Evolutionary conservation across 2,888 invertebrate genomes (phyloP).

Genomic region (Orgyia antiqua): DNA sequence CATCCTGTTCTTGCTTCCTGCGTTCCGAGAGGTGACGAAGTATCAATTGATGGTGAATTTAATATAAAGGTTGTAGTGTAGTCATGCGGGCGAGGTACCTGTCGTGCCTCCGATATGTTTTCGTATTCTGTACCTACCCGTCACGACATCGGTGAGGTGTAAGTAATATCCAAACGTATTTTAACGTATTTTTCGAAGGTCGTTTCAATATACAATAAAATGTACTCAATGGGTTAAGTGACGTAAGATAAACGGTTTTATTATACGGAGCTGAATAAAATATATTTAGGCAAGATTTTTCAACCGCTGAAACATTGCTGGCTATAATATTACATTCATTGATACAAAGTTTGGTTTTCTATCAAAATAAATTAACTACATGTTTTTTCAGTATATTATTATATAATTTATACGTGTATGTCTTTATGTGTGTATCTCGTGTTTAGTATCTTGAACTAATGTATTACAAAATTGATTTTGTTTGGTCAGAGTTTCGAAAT

Average conservation of each 20-base stretch:
- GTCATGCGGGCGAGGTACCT: constrained; percentile 41
- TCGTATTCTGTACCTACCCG: constrained; percentile 52
- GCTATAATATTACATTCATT: too few relatives aligned
- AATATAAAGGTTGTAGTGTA: constrained; percentile 45
- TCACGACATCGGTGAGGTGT: constrained; percentile 45
- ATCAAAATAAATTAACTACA: too few relatives aligned
- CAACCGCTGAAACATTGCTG: too few relatives aligned
- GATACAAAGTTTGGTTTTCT: too few relatives aligned
- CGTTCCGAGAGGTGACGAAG: constrained; percentile 50
- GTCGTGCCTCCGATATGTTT: constrained; percentile 21
- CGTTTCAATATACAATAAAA: constrained; percentile 9
- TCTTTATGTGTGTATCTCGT: too few relatives aligned
- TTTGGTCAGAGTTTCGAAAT: too few relatives aligned
- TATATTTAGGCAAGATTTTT: too few relatives aligned
- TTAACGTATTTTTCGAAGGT: constrained; percentile 36
- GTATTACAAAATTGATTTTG: too few relatives aligned
- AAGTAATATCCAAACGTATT: constrained; percentile 39
- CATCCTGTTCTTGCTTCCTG: constrained; percentile 56
- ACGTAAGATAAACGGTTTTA: constrained; percentile 3
- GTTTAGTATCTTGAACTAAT: too few relatives aligned
- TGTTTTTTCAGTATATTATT: too few relatives aligned
- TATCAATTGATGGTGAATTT: constrained; percentile 66
- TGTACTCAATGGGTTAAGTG: constrained; percentile 1
- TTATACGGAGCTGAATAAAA: too few relatives aligned
- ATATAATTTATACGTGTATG: too few relatives aligned